Evolutionary conservation across 2,797 vertebrate genomes (phyloP), one percentile per base, ranked within the genome.

Genomic region (Aplochiton taeniatus): DNA sequence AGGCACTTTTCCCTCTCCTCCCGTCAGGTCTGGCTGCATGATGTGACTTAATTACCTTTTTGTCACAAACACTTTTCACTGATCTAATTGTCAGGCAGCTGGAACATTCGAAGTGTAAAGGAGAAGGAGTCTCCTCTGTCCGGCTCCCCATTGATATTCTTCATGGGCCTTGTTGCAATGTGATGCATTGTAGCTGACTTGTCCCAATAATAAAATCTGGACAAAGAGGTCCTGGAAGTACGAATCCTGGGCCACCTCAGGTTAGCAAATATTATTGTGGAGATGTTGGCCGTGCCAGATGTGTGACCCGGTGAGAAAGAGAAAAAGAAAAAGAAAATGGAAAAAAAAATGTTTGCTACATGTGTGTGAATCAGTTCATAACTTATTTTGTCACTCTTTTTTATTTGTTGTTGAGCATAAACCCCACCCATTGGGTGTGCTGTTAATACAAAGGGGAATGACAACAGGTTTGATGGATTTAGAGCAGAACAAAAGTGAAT

Each of bases 31-130:
- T 83, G 90, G 90, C 88, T 72, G 87, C 93, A 92, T 91, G 93
- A 95, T 92, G 93, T 87, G 93, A 96, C 95, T 96, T 95, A 95
- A 96, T 97, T 95, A 96, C 92, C 91, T 89, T 89, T 31, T 91
- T 92, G 92, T 96, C 94, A 94, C 92, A 91, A 90, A 90, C 91
- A 94, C 90, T 93, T 85, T 86, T 85, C 85, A 73, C 90, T 90
- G 93, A 91, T 94, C 89, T 91, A 62, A 70, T 79, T 81, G 81
- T 17, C 42, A 65, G 61, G 82, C 72, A 60, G 79, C 85, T 78
- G 81, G 83, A 74, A 83, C 83, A 31, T 31, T 31, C 31, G 88
- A 75, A 72, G 73, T 75, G 68, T 69, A 67, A 80, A 73, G 75
- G 67, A 42, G 60, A 16, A 69, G 51, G 18, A n/a, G 49, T 16